Evolutionary conservation across 1,140 invertebrate species (phyloP).

Genomic region (Psilanteris sp.): DNA sequence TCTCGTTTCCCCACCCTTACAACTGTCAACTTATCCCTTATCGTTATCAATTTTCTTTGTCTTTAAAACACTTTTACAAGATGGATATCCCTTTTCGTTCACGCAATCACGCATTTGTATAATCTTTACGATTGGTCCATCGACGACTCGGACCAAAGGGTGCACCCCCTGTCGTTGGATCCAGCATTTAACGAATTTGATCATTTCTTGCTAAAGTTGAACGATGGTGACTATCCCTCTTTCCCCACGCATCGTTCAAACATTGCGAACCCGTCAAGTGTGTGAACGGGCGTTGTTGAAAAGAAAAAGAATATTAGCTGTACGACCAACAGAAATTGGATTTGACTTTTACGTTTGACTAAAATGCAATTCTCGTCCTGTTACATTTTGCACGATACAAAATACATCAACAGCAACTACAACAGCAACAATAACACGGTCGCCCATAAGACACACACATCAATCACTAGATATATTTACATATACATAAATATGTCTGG

Average conservation of each 20-base stretch:
- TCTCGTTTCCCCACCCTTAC: background rate
- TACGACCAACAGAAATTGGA: background rate
- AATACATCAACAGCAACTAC: constrained; percentile 48
- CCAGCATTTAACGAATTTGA: too few species aligned
- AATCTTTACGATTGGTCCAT: too few species aligned
- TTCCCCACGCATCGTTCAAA: too few species aligned
- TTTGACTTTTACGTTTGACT: constrained; percentile 1
- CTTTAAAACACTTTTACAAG: constrained; percentile 8
- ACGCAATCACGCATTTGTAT: too few species aligned
- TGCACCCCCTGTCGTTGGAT: too few species aligned
- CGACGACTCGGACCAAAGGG: too few species aligned
- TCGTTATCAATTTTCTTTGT: constrained; percentile 7
- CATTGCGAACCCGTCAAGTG: background rate
- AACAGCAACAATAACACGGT: constrained; percentile 61
- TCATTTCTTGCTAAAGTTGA: too few species aligned
- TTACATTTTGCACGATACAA: constrained; percentile 58
- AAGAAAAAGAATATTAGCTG: background rate
- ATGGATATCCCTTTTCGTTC: constrained; percentile 5
- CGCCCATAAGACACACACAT: constrained; percentile 43
- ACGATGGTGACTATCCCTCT: too few species aligned
- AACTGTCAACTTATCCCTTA: background rate
- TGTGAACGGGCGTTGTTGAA: too few species aligned
- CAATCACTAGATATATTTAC: constrained; percentile 6
- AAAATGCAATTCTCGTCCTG: constrained; percentile 30
- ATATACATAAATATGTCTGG: constrained; percentile 5